Base-by-base conservation (phyloP, 2,797 vertebrate species). In the Lithobates pipiens region DNA sequence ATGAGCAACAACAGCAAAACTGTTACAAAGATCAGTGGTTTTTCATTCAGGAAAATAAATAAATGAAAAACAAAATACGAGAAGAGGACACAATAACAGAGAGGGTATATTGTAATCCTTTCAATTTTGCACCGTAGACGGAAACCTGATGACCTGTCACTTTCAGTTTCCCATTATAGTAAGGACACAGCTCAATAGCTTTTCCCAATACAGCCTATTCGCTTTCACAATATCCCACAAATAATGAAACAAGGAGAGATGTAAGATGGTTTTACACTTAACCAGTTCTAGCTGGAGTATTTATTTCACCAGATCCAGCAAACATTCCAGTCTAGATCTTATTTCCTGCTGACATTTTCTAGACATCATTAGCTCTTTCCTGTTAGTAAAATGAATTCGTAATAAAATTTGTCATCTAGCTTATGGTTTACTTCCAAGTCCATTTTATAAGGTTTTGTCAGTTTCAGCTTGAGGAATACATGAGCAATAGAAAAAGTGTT, bases 101-200 rank as follows among this genome's bases (percentile, higher is more conserved):
- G 23, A 61, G 72, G 72, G 42, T 16, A n/a, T 68, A 83, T 68
- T 76, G 81, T 68, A 75, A 83, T 76, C 61, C 73, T 76, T 76
- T 67, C 81, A 83, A 67, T 75, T 75, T 76, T 76, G 63, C 57
- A 46, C n/a, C 11, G 21, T 68, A 76, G 54, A 68, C 81, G 10
- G 50, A 82, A 63, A 82, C 70, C 80, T 65, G 80, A 82, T 82
- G 80, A 65, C 27, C 63, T 77, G 75, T 77, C 75, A 72, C 65
- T 77, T 77, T 67, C 82, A 57, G 44, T 69, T 83, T 69, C 27
- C 67, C 29, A 11, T 71, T 77, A 34, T 57, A 77, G 65, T 84
- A 71, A 77, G 65, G 75, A 63, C 82, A 76, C 44, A 76, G 82
- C 63, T 83, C 63, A 77, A 36, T 71, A 71, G 82, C 54, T 57